Conservation (phyloP, 2,888 invertebrate genomes). For the Lepidonotus clava region DNA sequence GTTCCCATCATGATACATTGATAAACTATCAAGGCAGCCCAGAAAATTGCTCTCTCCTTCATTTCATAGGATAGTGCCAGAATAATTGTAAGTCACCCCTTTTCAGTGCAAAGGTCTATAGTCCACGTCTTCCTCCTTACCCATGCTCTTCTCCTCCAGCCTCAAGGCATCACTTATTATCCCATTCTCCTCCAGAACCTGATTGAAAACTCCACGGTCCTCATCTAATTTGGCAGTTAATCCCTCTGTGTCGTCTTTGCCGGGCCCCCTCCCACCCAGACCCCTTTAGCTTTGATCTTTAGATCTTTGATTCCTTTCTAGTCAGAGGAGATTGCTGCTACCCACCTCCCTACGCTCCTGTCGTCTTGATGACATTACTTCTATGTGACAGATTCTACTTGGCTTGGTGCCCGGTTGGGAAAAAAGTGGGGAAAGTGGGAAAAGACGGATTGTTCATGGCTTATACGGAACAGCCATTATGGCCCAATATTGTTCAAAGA, state of each 20-base stretch:
- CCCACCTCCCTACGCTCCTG: background rate
- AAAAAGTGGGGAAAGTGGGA: background rate
- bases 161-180: background rate
- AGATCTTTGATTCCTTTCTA: too few relatives aligned
- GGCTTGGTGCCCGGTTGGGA: background rate
- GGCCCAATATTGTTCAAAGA: too few relatives aligned
- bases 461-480: too few relatives aligned
- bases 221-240: constrained; percentile 28
- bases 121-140: too few relatives aligned
- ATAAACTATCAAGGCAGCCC: too few relatives aligned
- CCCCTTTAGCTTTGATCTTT: constrained; percentile 1
- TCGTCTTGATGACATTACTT: background rate
- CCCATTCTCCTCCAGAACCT: constrained; percentile 23
- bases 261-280: background rate
- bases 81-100: too few relatives aligned
- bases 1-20: too few relatives aligned
- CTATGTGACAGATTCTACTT: constrained; percentile 1
- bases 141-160: background rate
- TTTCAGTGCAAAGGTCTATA: too few relatives aligned
- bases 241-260: background rate
- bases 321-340: too few relatives aligned
- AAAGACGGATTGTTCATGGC: background rate
- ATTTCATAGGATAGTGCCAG: too few relatives aligned
- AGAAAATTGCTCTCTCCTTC: too few relatives aligned
- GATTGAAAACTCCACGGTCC: constrained; percentile 34